Evolutionary conservation across 2,113 vertebrate genomes (phyloP).

Genomic region (Eolophus roseicapilla): DNA sequence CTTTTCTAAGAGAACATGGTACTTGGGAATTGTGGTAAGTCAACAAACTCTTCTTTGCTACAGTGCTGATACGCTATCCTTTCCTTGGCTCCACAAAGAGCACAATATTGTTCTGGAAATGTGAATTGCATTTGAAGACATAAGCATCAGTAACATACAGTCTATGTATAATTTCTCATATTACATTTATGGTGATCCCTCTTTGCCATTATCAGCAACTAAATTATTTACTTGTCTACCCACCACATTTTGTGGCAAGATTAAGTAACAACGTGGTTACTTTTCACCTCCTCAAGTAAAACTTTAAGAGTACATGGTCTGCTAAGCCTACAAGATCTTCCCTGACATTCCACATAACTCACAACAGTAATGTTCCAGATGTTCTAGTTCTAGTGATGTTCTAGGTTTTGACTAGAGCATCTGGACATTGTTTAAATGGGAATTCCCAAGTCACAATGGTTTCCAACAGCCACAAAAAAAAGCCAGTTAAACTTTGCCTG

Average conservation of each 20-base stretch:
- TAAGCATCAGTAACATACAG: constrained; percentile 41
- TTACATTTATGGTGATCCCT: not conserved
- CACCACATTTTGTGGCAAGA: constrained; percentile 15
- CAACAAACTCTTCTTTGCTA: not conserved
- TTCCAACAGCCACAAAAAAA: constrained; percentile 22
- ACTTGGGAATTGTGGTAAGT: not conserved
- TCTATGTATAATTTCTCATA: constrained; percentile 2
- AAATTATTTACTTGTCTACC: constrained; percentile 33
- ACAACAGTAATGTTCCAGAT: not conserved
- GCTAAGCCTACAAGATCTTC: not conserved
- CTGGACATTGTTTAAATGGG: constrained; percentile 24
- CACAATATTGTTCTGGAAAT: constrained; percentile 34
- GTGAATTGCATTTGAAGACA: constrained; percentile 44
- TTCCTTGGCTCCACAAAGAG: constrained; percentile 30
- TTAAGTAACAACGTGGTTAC: not conserved
- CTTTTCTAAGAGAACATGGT: not conserved
- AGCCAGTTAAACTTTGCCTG: not conserved
- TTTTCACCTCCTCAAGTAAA: constrained; percentile 18
- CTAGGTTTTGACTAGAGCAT: not conserved
- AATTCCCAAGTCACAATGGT: constrained; percentile 40
- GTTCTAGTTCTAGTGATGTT: not conserved
- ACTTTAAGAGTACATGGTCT: not conserved
- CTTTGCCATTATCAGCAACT: constrained; percentile 18
- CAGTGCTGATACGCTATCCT: not conserved
- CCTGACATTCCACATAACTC: not conserved